Percentiles rank a stretch among this genome's conserved stretches.
phyloP scores from a whole-genome alignment of 2,797 vertebrate genomes.

The Bradypodion ventrale region DNA sequence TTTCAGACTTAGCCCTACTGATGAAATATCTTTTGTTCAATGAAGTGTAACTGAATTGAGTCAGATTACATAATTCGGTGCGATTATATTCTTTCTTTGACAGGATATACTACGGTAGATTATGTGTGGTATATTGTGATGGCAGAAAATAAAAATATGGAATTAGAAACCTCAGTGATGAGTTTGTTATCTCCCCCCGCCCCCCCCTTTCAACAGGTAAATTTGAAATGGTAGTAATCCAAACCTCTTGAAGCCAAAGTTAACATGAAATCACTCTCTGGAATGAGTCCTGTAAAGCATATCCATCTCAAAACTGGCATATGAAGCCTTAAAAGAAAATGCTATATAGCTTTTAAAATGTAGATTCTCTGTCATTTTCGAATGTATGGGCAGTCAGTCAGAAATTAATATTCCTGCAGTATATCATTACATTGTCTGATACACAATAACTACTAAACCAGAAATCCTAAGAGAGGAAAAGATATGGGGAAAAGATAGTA shows the following conservation, averaged over 20 bases:
- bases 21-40: neutral
- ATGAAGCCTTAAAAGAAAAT: conserved; percentile 31
- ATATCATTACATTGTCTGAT: conserved; percentile 41
- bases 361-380: conserved; percentile 34
- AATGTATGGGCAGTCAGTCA: conserved; percentile 36
- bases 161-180: conserved; percentile 15
- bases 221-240: neutral
- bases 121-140: no score
- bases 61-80: neutral
- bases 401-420: conserved; percentile 56
- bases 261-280: neutral
- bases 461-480: conserved; percentile 51
- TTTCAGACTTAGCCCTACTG: no score
- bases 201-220: conserved; percentile 7
- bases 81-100: neutral
- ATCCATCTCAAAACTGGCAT: neutral
- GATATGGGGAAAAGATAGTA: conserved; percentile 35
- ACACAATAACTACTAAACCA: conserved; percentile 46
- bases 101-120: no score
- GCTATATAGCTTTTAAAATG: conserved; percentile 20
- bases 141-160: neutral
- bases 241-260: conserved; percentile 22
- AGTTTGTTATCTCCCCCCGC: conserved; percentile 55
- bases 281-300: neutral
- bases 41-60: neutral